Base-by-base conservation (phyloP, 2,888 invertebrate species). In the Lymantria dispar region DNA sequence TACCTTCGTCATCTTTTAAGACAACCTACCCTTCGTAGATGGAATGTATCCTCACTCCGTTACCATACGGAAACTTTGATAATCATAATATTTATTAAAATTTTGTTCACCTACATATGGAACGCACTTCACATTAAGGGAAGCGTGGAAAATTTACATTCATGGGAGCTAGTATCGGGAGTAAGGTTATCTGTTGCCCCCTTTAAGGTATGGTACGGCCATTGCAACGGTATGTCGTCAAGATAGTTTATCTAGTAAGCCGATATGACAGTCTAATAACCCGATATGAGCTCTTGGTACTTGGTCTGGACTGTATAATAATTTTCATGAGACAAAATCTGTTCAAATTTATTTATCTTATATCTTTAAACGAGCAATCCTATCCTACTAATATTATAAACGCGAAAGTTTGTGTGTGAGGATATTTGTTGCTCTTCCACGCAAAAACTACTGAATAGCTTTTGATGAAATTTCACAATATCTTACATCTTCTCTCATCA, bases 121-220 rank as follows among this genome's bases (percentile, higher is more conserved):
- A 40, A 40, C 40, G 12, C 8, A 8, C 3, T 11, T 14, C 13
- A 58, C 56, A 63, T 66, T 66, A 60, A 56, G 55, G 64, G 40
- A 58, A 40, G 39, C 45, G 47, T 50, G 55, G 14, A 10, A 40
- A 14, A 64, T 84, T 81, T 83, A 82, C 78, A 74, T 78, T 72
- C 75, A 72, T 70, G 73, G 70, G 71, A 71, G 63, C 61, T 50
- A 64, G 62, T 76, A 76, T 74, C 72, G 56, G 60, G 56, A 72
- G 54, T 43, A 68, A 65, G 85, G 85, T 85, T 85, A 85, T 85
- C 85, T 64, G 46, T 50, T 75, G 78, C 61, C 83, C 82, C 70
- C 80, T 77, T 78, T 79, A 71, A 76, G 70, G 70, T 63, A 74
- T 61, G 75, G 72, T 60, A n/a, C 59, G 60, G 47, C 57, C 58